Percentiles rank a stretch among this genome's conserved stretches.
phyloP scores from a whole-genome alignment of 2,113 vertebrate species.

The Holacanthus passer region DNA sequence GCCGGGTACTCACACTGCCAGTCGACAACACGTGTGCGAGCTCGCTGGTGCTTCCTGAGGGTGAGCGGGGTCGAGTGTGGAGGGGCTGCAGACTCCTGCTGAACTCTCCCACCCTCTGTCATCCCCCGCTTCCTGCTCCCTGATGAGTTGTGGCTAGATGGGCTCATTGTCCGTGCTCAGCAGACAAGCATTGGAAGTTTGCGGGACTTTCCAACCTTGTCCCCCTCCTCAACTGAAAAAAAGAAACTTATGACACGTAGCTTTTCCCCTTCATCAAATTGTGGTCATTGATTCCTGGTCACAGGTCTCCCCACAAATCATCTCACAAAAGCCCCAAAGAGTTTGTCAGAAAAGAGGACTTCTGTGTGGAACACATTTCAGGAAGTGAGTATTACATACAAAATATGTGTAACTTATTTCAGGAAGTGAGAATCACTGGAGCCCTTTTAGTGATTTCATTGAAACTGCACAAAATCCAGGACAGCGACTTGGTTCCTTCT shows the following conservation, averaged over 20 bases:
- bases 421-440: background rate
- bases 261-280: background rate
- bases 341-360: background rate
- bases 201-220: slow-evolving; percentile 72
- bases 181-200: slow-evolving; percentile 70
- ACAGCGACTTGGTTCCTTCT: background rate
- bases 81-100: slow-evolving; percentile 51
- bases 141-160: slow-evolving; percentile 63
- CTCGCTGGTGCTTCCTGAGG: slow-evolving; percentile 62
- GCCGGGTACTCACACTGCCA: slow-evolving; percentile 15
- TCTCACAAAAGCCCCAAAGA: background rate
- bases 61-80: background rate
- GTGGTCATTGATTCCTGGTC: background rate
- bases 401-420: background rate
- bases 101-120: slow-evolving; percentile 77
- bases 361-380: background rate
- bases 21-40: slow-evolving; percentile 38
- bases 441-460: background rate
- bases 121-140: slow-evolving; percentile 67
- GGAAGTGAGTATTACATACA: background rate
- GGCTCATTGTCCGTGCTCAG: slow-evolving; percentile 52
- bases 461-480: background rate
- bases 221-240: background rate
- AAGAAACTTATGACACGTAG: background rate
- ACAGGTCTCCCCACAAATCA: background rate